phyloP scores from a whole-genome alignment of 2,797 vertebrate genomes.

The Glossophaga mutica region DNA sequence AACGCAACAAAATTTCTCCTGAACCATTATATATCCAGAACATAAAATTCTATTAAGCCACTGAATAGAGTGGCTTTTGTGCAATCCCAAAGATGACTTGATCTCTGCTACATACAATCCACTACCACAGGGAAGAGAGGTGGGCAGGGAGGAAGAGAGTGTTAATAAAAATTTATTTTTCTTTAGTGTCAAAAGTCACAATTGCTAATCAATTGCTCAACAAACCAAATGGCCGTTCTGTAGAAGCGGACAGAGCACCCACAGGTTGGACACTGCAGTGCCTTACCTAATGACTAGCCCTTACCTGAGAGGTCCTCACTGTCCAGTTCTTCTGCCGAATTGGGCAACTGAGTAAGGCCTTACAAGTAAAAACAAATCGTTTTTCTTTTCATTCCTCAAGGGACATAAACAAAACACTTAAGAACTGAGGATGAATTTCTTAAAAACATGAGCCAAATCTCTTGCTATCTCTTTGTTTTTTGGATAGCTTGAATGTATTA shows the following conservation, averaged over 20 bases:
- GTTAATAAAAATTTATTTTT: neutral
- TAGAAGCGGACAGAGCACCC: conserved; percentile 68
- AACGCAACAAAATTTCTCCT: neutral
- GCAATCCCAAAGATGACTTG: neutral
- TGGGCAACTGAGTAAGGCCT: conserved; percentile 89
- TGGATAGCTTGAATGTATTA: conserved; percentile 67
- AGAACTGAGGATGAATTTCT: conserved; percentile 79
- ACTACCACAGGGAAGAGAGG: neutral
- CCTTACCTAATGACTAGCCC: conserved; percentile 83
- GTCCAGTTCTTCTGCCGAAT: conserved; percentile 88
- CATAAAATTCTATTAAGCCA: neutral
- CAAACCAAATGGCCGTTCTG: conserved; percentile 67
- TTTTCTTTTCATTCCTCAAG: conserved; percentile 85
- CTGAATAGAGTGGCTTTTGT: neutral
- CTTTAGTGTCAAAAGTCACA: conserved; percentile 33
- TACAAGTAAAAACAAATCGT: conserved; percentile 88
- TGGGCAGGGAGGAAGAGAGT: neutral
- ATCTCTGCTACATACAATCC: neutral
- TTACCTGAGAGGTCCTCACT: conserved; percentile 88
- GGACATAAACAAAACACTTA: conserved; percentile 85
- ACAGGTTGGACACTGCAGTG: conserved; percentile 72
- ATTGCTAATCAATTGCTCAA: conserved; percentile 14
- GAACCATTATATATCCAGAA: neutral
- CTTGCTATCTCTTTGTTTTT: conserved; percentile 66
- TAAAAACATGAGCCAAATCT: conserved; percentile 75